Evolutionary conservation across 2,113 vertebrate species (phyloP).

Genomic region (Hiodon tergisus): DNA sequence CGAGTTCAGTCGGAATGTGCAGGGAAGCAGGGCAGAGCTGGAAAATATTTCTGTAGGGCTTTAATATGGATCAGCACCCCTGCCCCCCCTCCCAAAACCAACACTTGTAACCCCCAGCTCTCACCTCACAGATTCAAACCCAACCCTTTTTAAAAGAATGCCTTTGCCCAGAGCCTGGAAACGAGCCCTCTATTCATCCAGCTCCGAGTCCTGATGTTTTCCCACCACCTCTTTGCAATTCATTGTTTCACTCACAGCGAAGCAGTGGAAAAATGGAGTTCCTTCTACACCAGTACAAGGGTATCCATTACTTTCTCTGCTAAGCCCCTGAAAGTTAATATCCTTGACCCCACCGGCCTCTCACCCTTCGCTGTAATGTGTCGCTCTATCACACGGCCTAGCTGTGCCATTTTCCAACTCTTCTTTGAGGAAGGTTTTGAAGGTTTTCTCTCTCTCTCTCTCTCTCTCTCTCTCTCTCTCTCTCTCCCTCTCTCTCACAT

Average conservation of each 20-base stretch:
- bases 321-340: slow-evolving; percentile 60
- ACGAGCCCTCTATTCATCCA: slow-evolving; percentile 51
- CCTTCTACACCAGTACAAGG: slow-evolving; percentile 56
- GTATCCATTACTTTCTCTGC: slow-evolving; percentile 66
- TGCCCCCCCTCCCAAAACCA: too few species aligned
- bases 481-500: slow-evolving; percentile 26
- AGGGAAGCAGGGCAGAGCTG: too few species aligned
- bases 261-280: slow-evolving; percentile 41
- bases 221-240: slow-evolving; percentile 52
- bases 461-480: slow-evolving; percentile 21
- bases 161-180: slow-evolving; percentile 45
- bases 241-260: slow-evolving; percentile 47
- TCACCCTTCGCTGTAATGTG: slow-evolving; percentile 19
- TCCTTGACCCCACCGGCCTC: slow-evolving; percentile 53
- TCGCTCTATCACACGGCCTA: slow-evolving; percentile 13
- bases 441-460: neutral
- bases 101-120: slow-evolving; percentile 29
- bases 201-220: slow-evolving; percentile 42
- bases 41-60: too few species aligned
- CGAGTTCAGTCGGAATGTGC: too few species aligned
- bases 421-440: slow-evolving; percentile 10
- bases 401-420: neutral
- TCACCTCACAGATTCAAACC: slow-evolving; percentile 37
- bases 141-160: slow-evolving; percentile 35
- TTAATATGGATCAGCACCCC: too few species aligned